Evolutionary conservation across 64 coral and sea anemone genomes (phyloP).

Genomic region (Acropora yongei): DNA sequence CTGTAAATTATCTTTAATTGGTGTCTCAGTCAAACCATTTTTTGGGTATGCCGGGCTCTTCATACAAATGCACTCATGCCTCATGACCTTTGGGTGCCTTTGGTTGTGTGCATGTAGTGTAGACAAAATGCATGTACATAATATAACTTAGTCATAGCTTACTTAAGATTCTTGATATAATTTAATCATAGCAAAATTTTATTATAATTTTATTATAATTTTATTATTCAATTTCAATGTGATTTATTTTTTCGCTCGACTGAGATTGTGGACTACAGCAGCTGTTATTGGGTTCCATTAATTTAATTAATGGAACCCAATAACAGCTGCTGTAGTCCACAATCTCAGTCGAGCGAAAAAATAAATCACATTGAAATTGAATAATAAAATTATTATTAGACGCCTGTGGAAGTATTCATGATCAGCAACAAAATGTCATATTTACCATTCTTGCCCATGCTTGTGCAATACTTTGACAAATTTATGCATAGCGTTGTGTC

Average conservation of each 20-base stretch:
- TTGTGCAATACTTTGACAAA: no score
- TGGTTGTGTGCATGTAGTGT: not conserved
- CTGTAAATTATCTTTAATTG: not conserved
- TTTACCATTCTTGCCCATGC: no score
- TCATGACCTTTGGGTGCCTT: not conserved
- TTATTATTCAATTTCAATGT: not conserved
- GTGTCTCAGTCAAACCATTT: not conserved
- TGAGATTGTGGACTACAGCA: constrained; percentile 4
- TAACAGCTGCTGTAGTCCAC: not conserved
- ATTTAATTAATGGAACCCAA: not conserved
- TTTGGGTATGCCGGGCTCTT: not conserved
- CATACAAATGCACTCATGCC: not conserved
- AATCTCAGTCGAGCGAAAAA: not conserved
- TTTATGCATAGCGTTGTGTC: no score
- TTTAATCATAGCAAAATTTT: constrained; percentile 1
- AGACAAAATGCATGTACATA: not conserved
- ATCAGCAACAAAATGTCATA: no score
- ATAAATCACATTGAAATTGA: not conserved
- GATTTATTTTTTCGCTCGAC: not conserved
- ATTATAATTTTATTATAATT: no score
- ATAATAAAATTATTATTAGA: no score
- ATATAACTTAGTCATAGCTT: not conserved
- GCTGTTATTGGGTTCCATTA: constrained; percentile 1
- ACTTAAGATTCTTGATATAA: not conserved
- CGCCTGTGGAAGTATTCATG: no score